Evolutionary conservation across 2,888 invertebrate species (phyloP).

Genomic region (Iphiclides podalirius): DNA sequence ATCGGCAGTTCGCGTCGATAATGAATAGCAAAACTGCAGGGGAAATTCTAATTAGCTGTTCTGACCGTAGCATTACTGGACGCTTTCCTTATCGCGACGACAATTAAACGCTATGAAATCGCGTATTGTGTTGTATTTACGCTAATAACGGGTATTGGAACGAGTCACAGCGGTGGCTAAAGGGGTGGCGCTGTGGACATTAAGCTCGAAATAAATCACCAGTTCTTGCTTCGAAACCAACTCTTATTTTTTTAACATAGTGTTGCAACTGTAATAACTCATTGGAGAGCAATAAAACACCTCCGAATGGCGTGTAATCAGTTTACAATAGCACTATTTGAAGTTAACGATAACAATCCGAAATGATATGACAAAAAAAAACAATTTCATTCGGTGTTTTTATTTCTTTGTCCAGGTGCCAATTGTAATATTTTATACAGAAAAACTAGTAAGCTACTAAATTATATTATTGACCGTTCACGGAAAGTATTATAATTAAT

Average conservation of each 20-base stretch:
- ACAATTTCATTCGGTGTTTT: conserved; percentile 20
- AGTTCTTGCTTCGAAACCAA: conserved; percentile 46
- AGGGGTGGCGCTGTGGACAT: conserved; percentile 54
- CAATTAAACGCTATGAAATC: conserved; percentile 76
- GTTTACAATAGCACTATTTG: conserved; percentile 39
- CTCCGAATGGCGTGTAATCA: conserved; percentile 46
- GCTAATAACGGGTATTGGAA: conserved; percentile 68
- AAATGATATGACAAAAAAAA: not conserved
- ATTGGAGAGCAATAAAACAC: conserved; percentile 50
- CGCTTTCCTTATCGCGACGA: conserved; percentile 67
- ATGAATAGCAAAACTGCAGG: conserved; percentile 48
- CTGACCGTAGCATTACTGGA: conserved; percentile 62
- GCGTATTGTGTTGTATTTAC: conserved; percentile 63
- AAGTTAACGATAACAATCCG: conserved; percentile 20
- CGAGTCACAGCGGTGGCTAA: conserved; percentile 54
- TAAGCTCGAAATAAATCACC: conserved; percentile 61
- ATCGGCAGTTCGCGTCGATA: conserved; percentile 23
- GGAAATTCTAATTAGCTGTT: conserved; percentile 69
- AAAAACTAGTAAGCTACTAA: too few relatives aligned
- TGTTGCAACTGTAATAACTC: conserved; percentile 50
- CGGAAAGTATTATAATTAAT: too few relatives aligned
- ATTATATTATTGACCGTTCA: too few relatives aligned
- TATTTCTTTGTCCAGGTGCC: too few relatives aligned
- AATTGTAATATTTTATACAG: too few relatives aligned
- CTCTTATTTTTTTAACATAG: conserved; percentile 50